Evolutionary conservation across 2,797 vertebrate species (phyloP).

Genomic region (Petrocephalus schoutedeni): DNA sequence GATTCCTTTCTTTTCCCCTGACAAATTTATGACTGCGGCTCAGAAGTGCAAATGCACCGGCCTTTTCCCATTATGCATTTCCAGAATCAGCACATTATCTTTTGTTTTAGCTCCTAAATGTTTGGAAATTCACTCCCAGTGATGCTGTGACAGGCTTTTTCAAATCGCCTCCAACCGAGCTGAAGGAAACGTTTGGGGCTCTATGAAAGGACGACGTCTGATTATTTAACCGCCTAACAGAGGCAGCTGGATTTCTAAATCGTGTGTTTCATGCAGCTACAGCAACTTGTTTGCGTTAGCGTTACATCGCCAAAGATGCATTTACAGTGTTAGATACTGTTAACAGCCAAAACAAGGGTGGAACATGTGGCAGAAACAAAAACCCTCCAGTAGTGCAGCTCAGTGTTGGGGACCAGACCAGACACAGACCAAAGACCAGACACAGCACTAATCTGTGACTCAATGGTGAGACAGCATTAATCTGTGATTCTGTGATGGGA

Average conservation of each 20-base stretch:
- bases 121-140: slow-evolving; percentile 20
- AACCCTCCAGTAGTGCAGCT: neutral
- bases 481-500: neutral
- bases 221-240: slow-evolving; percentile 8
- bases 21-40: slow-evolving; percentile 34
- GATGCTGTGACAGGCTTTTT: slow-evolving; percentile 29
- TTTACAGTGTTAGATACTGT: slow-evolving; percentile 1
- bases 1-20: neutral
- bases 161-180: slow-evolving; percentile 14
- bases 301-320: neutral
- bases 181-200: slow-evolving; percentile 18
- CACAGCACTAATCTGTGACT: neutral
- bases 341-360: neutral
- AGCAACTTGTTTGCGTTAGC: neutral
- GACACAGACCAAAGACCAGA: too few species aligned
- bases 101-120: slow-evolving; percentile 14
- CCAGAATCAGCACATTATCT: slow-evolving; percentile 23
- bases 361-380: neutral
- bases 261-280: neutral
- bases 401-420: neutral
- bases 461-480: neutral
- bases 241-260: neutral
- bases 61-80: slow-evolving; percentile 14
- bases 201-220: neutral
- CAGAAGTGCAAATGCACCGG: slow-evolving; percentile 56